Evolutionary conservation across 2,888 invertebrate genomes (phyloP).

Genomic region (Macrosoma leucophasiata): DNA sequence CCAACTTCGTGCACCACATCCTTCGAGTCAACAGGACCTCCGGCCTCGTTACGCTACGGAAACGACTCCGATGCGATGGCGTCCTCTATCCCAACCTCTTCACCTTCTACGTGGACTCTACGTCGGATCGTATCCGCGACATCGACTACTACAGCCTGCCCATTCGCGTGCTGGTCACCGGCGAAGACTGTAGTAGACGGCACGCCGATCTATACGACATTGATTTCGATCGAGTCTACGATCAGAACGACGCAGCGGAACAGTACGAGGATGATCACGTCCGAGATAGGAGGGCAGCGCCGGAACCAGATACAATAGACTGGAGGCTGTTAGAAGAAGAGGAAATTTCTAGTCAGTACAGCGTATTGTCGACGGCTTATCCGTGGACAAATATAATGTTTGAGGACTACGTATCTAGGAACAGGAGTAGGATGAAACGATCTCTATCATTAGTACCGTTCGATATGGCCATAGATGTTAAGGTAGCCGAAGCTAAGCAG

Average conservation of each 20-base stretch:
- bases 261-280: slow-evolving; percentile 60
- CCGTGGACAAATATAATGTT: slow-evolving; percentile 71
- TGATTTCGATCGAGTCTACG: slow-evolving; percentile 75
- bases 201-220: slow-evolving; percentile 77
- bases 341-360: slow-evolving; percentile 66
- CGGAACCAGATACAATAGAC: slow-evolving; percentile 54
- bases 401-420: slow-evolving; percentile 68
- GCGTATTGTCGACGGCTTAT: slow-evolving; percentile 65
- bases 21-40: slow-evolving; percentile 83
- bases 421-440: slow-evolving; percentile 71
- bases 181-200: slow-evolving; percentile 80
- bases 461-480: slow-evolving; percentile 78
- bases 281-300: slow-evolving; percentile 57
- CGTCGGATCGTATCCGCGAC: slow-evolving; percentile 84
- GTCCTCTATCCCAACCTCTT: slow-evolving; percentile 89
- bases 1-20: slow-evolving; percentile 87
- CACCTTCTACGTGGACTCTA: slow-evolving; percentile 90
- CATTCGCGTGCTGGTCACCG: slow-evolving; percentile 83
- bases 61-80: slow-evolving; percentile 85
- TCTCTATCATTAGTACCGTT: slow-evolving; percentile 59
- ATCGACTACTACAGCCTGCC: slow-evolving; percentile 90
- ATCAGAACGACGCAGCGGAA: slow-evolving; percentile 61
- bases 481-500: slow-evolving; percentile 85
- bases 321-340: slow-evolving; percentile 67
- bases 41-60: slow-evolving; percentile 84